Evolutionary conservation across 53 echinoderm and acorn worm species (phyloP).

Genomic region (Zoroaster sp.): DNA sequence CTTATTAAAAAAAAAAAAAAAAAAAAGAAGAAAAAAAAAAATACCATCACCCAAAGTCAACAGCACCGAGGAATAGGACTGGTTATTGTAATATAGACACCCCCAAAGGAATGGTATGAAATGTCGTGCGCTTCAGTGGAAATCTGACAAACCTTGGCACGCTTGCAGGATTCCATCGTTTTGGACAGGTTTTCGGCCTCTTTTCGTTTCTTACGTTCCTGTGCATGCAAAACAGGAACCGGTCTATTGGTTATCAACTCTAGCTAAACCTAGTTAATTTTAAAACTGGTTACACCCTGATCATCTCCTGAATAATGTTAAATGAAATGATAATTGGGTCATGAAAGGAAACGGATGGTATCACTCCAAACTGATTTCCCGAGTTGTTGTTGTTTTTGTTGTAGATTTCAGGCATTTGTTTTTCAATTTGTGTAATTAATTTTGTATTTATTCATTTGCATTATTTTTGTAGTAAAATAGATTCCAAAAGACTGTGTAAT

Average conservation of each 20-base stretch:
- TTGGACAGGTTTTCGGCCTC: constrained; percentile 73
- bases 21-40: no score
- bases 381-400: no score
- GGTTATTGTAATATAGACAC: background rate
- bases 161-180: constrained; percentile 79
- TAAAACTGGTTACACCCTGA: background rate
- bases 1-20: no score
- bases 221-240: constrained; percentile 82
- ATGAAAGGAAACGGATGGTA: background rate
- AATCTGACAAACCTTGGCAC: constrained; percentile 92
- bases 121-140: background rate
- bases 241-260: background rate
- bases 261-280: background rate
- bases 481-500: no score
- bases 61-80: background rate
- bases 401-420: no score
- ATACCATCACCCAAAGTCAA: background rate
- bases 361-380: no score
- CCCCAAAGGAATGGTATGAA: background rate
- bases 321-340: no score
- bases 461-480: no score
- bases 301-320: background rate
- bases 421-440: no score
- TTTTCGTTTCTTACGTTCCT: constrained; percentile 96
- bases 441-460: no score